Conservation (phyloP, 1,140 invertebrate species). For the Spodoptera frugiperda region DNA sequence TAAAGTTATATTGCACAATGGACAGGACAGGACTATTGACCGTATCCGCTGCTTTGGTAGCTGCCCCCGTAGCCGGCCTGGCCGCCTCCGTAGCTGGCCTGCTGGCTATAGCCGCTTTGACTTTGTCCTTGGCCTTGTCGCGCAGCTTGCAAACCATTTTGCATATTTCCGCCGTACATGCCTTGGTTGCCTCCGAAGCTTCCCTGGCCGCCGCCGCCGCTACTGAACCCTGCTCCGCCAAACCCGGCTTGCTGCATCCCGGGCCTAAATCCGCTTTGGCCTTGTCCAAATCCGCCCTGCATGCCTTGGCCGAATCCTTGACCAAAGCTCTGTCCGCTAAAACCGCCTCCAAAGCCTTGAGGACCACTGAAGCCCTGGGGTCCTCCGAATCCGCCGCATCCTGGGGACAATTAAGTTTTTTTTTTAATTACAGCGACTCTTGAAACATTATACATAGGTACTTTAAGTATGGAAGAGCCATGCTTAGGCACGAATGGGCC, state of each 20-base stretch:
- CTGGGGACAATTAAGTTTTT: not conserved
- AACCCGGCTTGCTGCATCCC: slow-evolving; percentile 6
- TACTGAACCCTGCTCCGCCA: not conserved
- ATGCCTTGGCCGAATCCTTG: slow-evolving; percentile 20
- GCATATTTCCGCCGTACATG: slow-evolving; percentile 17
- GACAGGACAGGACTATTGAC: slow-evolving; percentile 29
- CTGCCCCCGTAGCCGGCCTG: slow-evolving; percentile 29
- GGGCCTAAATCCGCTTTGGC: slow-evolving; percentile 15
- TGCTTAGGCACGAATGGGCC: too few relatives aligned
- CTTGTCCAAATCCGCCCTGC: slow-evolving; percentile 7
- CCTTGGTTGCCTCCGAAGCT: not conserved
- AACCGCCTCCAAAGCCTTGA: slow-evolving; percentile 13
- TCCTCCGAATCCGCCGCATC: slow-evolving; percentile 22
- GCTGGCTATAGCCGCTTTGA: slow-evolving; percentile 38
- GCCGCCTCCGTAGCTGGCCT: slow-evolving; percentile 33
- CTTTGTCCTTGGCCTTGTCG: slow-evolving; percentile 10
- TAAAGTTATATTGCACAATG: slow-evolving; percentile 22
- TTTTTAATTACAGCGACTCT: too few relatives aligned
- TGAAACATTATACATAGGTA: too few relatives aligned
- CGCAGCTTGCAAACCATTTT: slow-evolving; percentile 18
- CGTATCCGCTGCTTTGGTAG: slow-evolving; percentile 37
- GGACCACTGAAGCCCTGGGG: slow-evolving; percentile 12
- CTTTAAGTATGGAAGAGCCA: too few relatives aligned
- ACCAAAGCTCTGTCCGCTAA: slow-evolving; percentile 18
- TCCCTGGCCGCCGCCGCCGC: not conserved